Evolutionary conservation across 2,888 invertebrate genomes (phyloP), one percentile per base, ranked within the genome.

Genomic region (Pammene aurita): DNA sequence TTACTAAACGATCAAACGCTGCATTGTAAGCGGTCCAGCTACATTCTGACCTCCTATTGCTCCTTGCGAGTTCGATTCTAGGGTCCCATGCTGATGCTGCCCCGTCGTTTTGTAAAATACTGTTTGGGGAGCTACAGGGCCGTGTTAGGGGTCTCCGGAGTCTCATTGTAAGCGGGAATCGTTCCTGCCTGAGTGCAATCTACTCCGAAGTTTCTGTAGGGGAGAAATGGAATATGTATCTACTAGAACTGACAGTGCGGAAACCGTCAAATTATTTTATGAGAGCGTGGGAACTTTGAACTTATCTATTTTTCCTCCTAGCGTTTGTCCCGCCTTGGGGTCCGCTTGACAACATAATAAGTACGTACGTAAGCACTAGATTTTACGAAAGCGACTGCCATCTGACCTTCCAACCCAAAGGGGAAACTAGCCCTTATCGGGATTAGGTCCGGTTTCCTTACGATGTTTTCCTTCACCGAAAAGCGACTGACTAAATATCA

Each of bases 101-200:
- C 0, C 18, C 4, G 18, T 11, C 18, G 50, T 50, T 50, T 11
- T 18, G 50, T 50, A 11, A 50, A 50, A 26, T 50, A 26, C 50
- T 50, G 11, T 26, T 50, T 50, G 18, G 50, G 50, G 50, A 26
- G 18, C 18, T 46, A 46, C 46, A 14, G 14, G 14, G 16, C 14
- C 38, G 61, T 48, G 13, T 61, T 60, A 38, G 48, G 61, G 48
- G 14, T 48, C 61, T 13, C 61, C 13, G 35, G 38, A 16, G 61
- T 13, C 38, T 16, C 60, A 35, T 61, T 61, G 16, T 18, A 35
- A 61, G 48, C 38, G 35, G 61, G 35, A 48, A 61, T 38, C 48
- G 35, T 35, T 46, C 34, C 34, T 11, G 18, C 42, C 48, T 48
- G 38, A 38, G 14, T 50, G 18, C 35, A 38, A 42, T 61, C 61